A percentile compares a stretch with the other conserved stretches of the same genome.
phyloP scores from a whole-genome alignment of 2,113 vertebrate genomes.

The Alligator sinensis region DNA sequence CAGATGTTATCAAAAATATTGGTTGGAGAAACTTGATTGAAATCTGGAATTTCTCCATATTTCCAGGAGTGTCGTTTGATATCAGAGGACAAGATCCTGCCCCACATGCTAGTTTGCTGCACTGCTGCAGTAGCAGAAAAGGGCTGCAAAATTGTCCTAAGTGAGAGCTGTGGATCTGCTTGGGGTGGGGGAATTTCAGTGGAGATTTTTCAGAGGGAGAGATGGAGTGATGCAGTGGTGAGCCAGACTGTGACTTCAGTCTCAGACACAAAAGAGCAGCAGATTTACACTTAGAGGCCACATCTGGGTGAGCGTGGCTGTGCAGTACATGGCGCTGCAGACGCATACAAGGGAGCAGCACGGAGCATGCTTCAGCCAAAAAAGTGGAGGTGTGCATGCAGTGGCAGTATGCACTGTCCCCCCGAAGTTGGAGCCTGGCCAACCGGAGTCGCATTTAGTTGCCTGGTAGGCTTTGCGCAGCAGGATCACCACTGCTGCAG shows the following conservation, averaged over 20 bases:
- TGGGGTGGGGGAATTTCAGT: not conserved
- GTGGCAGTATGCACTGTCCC: no score
- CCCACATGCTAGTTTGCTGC: not conserved
- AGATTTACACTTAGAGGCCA: no score
- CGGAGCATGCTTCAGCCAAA: no score
- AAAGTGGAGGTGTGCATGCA: no score
- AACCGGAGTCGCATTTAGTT: no score
- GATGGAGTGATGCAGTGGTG: not conserved
- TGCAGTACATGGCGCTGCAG: no score
- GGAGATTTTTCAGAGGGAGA: not conserved
- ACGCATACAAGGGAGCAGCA: no score
- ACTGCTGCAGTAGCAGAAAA: not conserved
- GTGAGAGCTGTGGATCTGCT: not conserved
- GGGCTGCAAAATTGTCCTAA: accelerated
- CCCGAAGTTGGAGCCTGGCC: no score
- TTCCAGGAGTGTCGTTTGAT: not conserved
- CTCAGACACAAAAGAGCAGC: not conserved
- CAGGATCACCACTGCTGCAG: no score
- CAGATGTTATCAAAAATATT: not conserved
- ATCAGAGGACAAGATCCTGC: not conserved
- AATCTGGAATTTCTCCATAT: not conserved
- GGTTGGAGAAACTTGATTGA: not conserved
- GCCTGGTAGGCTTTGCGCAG: no score
- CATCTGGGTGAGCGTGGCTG: no score
- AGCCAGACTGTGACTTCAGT: not conserved